Percentiles rank a stretch among this genome's conserved stretches.
Evolutionary conservation across 2,113 vertebrate species (phyloP).

Genomic region (Rhinoderma darwinii): DNA sequence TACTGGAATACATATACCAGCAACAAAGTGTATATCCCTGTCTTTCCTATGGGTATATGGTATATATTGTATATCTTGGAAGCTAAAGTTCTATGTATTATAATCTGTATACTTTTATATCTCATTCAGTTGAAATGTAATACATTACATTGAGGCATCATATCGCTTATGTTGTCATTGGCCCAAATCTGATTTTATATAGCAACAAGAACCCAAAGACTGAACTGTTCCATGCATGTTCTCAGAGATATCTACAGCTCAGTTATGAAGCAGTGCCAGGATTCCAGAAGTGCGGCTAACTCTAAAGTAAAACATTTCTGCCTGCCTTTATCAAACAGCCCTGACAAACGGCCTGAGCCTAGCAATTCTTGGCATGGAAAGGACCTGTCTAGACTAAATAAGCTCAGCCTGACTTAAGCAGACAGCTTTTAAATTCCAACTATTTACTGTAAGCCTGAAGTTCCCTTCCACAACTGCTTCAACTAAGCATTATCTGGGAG

Average conservation of each 20-base stretch:
- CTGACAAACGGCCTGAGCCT: constrained; percentile 60
- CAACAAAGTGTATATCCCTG: not conserved
- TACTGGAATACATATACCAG: not conserved
- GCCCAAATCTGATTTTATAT: not conserved
- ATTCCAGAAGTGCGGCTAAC: constrained; percentile 58
- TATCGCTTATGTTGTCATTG: not conserved
- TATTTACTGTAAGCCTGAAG: constrained; percentile 63
- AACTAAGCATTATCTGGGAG: constrained; percentile 47
- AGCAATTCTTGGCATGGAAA: constrained; percentile 49
- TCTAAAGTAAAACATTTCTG: constrained; percentile 56
- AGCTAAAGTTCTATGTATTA: not conserved
- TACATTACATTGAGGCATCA: not conserved
- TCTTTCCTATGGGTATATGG: not conserved
- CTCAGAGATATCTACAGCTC: constrained; percentile 41
- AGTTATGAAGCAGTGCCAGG: constrained; percentile 44
- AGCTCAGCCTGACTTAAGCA: constrained; percentile 61
- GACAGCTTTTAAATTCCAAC: constrained; percentile 62
- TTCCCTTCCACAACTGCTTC: constrained; percentile 40
- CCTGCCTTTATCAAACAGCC: constrained; percentile 57
- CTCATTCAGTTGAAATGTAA: not conserved
- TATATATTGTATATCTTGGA: not conserved
- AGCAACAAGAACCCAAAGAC: constrained; percentile 15
- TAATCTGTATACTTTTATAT: not conserved
- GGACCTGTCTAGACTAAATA: constrained; percentile 65
- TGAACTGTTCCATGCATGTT: constrained; percentile 37